A percentile compares a stretch with the other conserved stretches of the same genome.
These are phyloP conservation scores for Pelecanus crispus DNA, from an alignment of 2,113 vertebrate species.

Conservation along the genomic window DNA sequence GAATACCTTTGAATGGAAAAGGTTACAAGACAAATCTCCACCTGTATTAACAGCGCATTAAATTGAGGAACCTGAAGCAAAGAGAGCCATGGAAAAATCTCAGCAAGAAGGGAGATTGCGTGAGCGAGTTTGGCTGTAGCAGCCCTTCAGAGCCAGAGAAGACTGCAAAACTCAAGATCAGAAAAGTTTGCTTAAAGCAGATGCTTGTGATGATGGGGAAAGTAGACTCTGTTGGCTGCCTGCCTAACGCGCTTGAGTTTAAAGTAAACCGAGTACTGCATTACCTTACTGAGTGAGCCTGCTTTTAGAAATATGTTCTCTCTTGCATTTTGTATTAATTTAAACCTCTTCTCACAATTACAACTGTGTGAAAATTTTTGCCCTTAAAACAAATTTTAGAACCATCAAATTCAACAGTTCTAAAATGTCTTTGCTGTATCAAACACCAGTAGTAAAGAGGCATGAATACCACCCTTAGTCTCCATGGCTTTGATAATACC, in stretches of 20 bases:
- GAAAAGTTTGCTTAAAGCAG: background rate
- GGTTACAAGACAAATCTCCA: background rate
- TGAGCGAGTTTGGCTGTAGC: background rate
- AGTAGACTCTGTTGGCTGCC: background rate
- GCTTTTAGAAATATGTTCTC: background rate
- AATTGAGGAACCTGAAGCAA: background rate
- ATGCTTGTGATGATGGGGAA: background rate
- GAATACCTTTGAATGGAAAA: background rate
- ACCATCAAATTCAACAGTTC: background rate
- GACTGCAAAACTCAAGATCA: background rate
- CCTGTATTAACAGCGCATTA: background rate
- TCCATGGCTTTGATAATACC: background rate
- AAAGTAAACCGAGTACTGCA: background rate
- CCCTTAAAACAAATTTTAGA: background rate
- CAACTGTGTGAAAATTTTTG: background rate
- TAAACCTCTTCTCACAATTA: background rate
- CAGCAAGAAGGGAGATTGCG: background rate
- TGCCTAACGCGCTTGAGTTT: background rate
- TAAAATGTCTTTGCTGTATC: background rate
- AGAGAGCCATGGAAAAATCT: background rate
- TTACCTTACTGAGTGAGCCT: background rate
- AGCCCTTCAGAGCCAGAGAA: background rate
- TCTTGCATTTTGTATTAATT: background rate
- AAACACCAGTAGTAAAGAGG: background rate
- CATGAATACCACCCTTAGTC: background rate